Evolutionary conservation across 2,797 vertebrate species (phyloP).

Genomic region (Phrynocephalus vlangalii): DNA sequence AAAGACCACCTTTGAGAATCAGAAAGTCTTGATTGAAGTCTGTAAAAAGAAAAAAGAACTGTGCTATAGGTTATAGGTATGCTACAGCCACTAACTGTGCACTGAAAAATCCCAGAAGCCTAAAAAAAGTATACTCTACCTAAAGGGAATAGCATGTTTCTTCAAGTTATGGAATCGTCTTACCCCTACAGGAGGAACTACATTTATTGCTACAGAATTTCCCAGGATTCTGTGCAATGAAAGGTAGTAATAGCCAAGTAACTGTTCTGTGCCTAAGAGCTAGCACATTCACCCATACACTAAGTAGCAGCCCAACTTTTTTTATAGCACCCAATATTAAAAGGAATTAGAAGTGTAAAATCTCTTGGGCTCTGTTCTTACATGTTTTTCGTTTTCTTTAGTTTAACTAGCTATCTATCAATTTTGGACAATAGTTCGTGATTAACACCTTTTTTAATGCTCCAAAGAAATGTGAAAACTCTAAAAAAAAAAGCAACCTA

Average conservation of each 20-base stretch:
- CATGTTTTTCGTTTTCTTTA: conserved; percentile 56
- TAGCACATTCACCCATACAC: conserved; percentile 53
- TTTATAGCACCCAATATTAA: conserved; percentile 55
- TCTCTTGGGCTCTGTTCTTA: conserved; percentile 50
- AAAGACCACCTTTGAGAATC: neutral
- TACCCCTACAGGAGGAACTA: conserved; percentile 53
- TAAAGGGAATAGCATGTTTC: conserved; percentile 66
- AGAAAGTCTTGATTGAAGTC: conserved; percentile 43
- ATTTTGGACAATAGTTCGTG: conserved; percentile 67
- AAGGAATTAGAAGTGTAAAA: conserved; percentile 54
- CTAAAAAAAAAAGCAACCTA: conserved; percentile 58
- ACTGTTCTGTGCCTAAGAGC: conserved; percentile 52
- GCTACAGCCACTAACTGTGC: neutral
- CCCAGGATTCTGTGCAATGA: conserved; percentile 46
- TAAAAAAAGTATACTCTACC: conserved; percentile 42
- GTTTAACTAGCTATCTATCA: conserved; percentile 62
- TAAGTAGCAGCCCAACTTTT: conserved; percentile 49
- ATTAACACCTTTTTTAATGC: conserved; percentile 65
- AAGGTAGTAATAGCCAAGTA: conserved; percentile 52
- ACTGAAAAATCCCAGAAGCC: conserved; percentile 23
- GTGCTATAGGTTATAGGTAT: conserved; percentile 14
- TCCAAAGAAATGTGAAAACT: conserved; percentile 80
- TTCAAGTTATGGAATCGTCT: conserved; percentile 57
- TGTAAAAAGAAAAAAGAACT: conserved; percentile 29
- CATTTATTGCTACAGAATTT: conserved; percentile 51